Evolutionary conservation across 2,797 vertebrate species (phyloP), one percentile per base, ranked within the genome.

Genomic region (Spinus olivaceus): DNA sequence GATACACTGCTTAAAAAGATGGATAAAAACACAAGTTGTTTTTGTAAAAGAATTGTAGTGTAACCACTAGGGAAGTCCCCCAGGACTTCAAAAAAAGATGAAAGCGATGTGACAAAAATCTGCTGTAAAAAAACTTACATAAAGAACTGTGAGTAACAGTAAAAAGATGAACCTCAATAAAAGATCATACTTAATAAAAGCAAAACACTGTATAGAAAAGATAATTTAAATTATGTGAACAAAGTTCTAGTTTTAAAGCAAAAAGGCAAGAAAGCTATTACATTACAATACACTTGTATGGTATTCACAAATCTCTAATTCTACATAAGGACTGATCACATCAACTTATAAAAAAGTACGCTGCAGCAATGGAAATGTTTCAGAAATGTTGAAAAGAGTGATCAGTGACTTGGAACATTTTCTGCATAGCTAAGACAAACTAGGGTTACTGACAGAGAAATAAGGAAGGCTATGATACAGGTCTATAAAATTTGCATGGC

Each of bases 371-470:
- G 49, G 27, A 93, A 74, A 77, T 5, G 11, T 63, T 86, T 85
- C 39, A 59, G 78, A 79, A 91, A 65, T 3, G 3, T 8, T 49
- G 21, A 60, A 82, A 90, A 86, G 60, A 77, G 77, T 18, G 14
- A 91, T 59, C 64, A 57, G 23, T 47, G 51, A 71, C 28, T 83
- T 18, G 15, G 37, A 90, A 83, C 24, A 35, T 64, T 50, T 83
- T 91, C 54, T 70, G 61, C 49, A 77, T 3, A 77, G 47, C 37
- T 59, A 56, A 66, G 56, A 59, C 0, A 14, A 91, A 77, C 56
- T 39, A 92, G 42, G 16, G 28, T 71, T 85, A 85, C n/a, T 54
- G 71, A 63, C 16, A 89, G 37, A 91, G 37, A 73, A 91, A 85
- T 10, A 8, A 84, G 23, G 44, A 42, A 94, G 65, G 21, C 41